Evolutionary conservation across 2,888 invertebrate genomes (phyloP).

Genomic region (Scrobipalpa costella): DNA sequence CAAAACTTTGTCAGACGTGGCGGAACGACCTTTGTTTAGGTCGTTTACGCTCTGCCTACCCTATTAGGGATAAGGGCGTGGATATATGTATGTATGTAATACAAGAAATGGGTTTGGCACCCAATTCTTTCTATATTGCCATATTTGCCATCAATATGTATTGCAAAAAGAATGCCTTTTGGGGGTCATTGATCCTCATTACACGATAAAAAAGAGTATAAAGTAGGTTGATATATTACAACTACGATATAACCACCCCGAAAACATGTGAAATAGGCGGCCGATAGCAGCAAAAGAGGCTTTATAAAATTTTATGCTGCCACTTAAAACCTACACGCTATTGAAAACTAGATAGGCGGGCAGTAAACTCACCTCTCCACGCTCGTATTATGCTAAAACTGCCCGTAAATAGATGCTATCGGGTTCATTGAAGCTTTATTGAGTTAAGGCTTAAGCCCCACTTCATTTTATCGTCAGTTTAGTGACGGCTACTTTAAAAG

Average conservation of each 20-base stretch:
- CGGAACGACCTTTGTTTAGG: too few species aligned
- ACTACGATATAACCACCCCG: not conserved
- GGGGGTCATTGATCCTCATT: too few species aligned
- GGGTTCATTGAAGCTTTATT: not conserved
- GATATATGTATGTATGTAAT: too few species aligned
- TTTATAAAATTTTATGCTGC: not conserved
- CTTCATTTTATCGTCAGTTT: not conserved
- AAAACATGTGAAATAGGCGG: not conserved
- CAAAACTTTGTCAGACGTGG: too few species aligned
- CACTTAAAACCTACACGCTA: slow-evolving; percentile 7
- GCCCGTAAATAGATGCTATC: slow-evolving; percentile 8
- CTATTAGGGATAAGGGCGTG: too few species aligned
- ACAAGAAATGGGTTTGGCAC: too few species aligned
- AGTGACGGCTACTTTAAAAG: not conserved
- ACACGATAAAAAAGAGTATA: too few species aligned
- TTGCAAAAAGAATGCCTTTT: too few species aligned
- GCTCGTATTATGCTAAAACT: slow-evolving; percentile 14
- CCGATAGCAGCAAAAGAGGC: not conserved
- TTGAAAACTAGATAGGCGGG: slow-evolving; percentile 9
- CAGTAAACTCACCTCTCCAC: slow-evolving; percentile 1
- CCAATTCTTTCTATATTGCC: too few species aligned
- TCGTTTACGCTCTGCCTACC: too few species aligned
- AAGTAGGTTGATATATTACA: too few species aligned
- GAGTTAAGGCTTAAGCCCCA: not conserved
- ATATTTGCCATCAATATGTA: too few species aligned